Conservation (phyloP, 2,888 invertebrate genomes). For the Teinopalpus imperialis region DNA sequence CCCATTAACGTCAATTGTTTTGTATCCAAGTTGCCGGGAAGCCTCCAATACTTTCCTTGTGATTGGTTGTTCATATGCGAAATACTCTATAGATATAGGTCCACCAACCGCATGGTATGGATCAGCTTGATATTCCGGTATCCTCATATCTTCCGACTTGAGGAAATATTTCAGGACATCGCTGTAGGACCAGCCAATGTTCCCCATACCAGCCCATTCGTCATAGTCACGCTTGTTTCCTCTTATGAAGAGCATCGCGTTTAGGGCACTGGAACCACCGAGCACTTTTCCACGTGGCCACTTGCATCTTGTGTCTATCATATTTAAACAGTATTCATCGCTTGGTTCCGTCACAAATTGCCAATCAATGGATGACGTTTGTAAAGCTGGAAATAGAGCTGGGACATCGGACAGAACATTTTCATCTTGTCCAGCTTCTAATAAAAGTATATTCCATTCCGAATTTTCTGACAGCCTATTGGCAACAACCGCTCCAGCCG, state of each 20-base stretch:
- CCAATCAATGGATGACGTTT: slow-evolving; percentile 90
- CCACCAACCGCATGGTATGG: slow-evolving; percentile 87
- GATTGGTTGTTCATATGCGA: slow-evolving; percentile 86
- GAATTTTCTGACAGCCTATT: slow-evolving; percentile 88
- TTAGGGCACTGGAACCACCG: slow-evolving; percentile 91
- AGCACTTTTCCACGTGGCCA: slow-evolving; percentile 92
- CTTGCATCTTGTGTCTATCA: slow-evolving; percentile 84
- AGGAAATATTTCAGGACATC: slow-evolving; percentile 89
- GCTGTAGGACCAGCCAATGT: slow-evolving; percentile 89
- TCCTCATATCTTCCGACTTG: slow-evolving; percentile 90
- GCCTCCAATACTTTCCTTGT: slow-evolving; percentile 86
- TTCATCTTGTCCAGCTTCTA: slow-evolving; percentile 91
- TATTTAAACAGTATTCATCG: slow-evolving; percentile 84
- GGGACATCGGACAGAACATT: slow-evolving; percentile 88
- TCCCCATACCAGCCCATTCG: slow-evolving; percentile 89
- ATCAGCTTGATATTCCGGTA: slow-evolving; percentile 80
- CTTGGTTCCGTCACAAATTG: slow-evolving; percentile 89
- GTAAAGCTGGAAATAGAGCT: slow-evolving; percentile 85
- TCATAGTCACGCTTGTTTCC: slow-evolving; percentile 94
- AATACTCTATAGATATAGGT: slow-evolving; percentile 87
- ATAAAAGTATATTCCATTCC: slow-evolving; percentile 86
- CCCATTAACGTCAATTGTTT: slow-evolving; percentile 88
- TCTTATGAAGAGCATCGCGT: slow-evolving; percentile 94
- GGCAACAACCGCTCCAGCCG: slow-evolving; percentile 91
- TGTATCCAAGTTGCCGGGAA: slow-evolving; percentile 86